Evolutionary conservation across 2,888 invertebrate species (phyloP).

Genomic region (Caenorhabditis sp.): DNA sequence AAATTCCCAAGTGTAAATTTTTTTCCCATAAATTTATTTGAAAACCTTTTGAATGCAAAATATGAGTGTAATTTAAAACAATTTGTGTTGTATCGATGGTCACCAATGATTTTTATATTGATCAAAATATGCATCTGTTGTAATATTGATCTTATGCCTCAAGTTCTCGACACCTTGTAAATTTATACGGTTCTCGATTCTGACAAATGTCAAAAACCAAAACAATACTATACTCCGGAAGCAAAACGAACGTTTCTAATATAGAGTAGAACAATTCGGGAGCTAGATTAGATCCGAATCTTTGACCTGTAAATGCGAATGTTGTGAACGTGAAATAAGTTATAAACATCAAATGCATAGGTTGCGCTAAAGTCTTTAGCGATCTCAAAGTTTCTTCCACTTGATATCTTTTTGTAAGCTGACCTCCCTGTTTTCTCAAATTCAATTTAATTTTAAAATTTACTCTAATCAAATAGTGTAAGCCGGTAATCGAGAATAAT

Average conservation of each 20-base stretch:
- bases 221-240: neutral
- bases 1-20: constrained; percentile 14
- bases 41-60: too few species aligned
- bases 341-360: neutral
- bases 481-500: neutral
- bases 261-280: neutral
- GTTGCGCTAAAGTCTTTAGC: too few species aligned
- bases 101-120: neutral
- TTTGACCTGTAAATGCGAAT: neutral
- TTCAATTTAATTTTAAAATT: neutral
- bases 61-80: too few species aligned
- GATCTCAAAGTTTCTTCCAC: neutral
- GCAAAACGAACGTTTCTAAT: neutral
- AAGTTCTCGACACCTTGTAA: neutral
- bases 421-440: neutral
- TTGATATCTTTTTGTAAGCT: neutral
- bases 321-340: neutral
- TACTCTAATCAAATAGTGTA: neutral
- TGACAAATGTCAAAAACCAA: neutral
- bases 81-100: too few species aligned
- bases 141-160: neutral
- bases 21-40: neutral
- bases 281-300: neutral
- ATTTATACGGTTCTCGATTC: neutral
- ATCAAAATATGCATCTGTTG: neutral